Base-by-base conservation (phyloP, 2,888 invertebrate genomes). In the Eulithis testata region DNA sequence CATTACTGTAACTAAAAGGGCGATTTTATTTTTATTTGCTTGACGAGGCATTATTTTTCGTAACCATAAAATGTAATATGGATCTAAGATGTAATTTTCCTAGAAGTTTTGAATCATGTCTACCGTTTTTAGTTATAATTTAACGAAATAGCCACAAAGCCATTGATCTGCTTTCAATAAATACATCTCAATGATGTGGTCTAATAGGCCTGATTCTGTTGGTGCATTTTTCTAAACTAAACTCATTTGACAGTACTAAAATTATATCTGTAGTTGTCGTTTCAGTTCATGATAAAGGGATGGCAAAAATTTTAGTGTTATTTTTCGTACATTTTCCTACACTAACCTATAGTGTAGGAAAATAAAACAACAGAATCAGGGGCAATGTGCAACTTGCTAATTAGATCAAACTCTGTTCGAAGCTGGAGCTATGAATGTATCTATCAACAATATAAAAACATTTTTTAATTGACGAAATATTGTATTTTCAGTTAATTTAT, bases 401-500 rank as follows among this genome's bases (percentile, higher is more conserved):
- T 37, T 37, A 37, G 5, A 37, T 5, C 8, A 37, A 37, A 8
- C 37, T 31, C 31, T 31, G 31, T 31, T 31, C 31, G 31, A 31
- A 31, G 3, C 31, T 31, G 31, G 31, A 31, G 6, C 31, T 21
- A 21, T 21, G 21, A 40, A 4, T 55, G 11, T 27, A 27, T 11
- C 53, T 40, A 43, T 54, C 27, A 51, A 37, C 12, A 53, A 57
- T 51, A 44, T 49, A 63, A 56, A 61, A 52, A 59, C 58, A 74
- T 71, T 77, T 78, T 73, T 74, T 71, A 83, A 76, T 82, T 76
- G 79, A 81, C 76, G 81, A 74, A 79, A 76, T 78, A 43, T 11
- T 67, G 52, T 67, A 63, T 63, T 79, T 84, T 85, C 81, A 81
- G 83, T 85, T 84, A 62, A 83, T 83, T 85, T 85, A 86, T 84